Percentiles rank a stretch among this genome's conserved stretches.
Evolutionary conservation across 2,797 vertebrate species (phyloP).

Genomic region (Syngnathus acus): DNA sequence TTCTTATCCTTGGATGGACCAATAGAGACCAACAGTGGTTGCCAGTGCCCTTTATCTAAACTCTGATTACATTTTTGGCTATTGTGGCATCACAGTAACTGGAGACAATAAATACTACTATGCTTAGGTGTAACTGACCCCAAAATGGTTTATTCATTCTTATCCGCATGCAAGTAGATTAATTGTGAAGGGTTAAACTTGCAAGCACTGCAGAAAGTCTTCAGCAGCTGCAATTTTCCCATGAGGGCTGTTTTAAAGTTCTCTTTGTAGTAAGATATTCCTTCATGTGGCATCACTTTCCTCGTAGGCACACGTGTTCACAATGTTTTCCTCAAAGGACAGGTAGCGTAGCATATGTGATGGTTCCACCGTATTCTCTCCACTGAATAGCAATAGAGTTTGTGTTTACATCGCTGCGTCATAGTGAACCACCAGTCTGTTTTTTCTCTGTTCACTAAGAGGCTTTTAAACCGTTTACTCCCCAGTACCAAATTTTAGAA

Average conservation of each 20-base stretch:
- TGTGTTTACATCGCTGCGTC: constrained; percentile 3
- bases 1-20: neutral
- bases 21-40: neutral
- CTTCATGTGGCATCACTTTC: neutral
- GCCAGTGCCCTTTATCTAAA: neutral
- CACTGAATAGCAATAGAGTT: constrained; percentile 27
- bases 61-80: neutral
- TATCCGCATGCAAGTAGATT: neutral
- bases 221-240: neutral
- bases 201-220: neutral
- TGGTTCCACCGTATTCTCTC: constrained; percentile 28
- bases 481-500: neutral
- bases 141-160: neutral
- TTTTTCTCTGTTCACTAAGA: constrained; percentile 6
- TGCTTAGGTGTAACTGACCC: neutral
- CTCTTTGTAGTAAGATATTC: neutral
- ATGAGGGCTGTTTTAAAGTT: neutral
- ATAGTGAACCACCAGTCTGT: constrained; percentile 9
- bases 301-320: constrained; percentile 2
- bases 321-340: constrained; percentile 21
- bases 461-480: constrained; percentile 1
- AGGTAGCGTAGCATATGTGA: constrained; percentile 25
- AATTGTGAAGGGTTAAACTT: neutral
- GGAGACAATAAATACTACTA: neutral
- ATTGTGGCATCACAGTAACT: neutral